A percentile compares a stretch with the other conserved stretches of the same genome.
Conservation (phyloP, 2,113 vertebrate species). For the Hemiscyllium ocellatum region DNA sequence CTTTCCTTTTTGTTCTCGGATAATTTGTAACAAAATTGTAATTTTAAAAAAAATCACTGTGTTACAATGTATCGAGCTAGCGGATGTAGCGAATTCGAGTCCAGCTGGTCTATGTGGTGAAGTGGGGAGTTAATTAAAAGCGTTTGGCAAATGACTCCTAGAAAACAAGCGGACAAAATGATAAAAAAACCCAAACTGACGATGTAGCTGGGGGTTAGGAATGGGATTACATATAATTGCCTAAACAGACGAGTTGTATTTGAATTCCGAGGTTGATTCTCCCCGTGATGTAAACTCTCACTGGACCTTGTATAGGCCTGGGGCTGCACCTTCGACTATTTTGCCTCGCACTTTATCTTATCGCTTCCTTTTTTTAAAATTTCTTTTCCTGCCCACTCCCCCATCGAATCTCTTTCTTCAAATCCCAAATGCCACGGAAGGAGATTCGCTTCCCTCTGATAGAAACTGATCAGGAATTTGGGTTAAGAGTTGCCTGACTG, state of each 20-base stretch:
- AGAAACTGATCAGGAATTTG: not conserved
- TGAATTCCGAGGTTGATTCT: not conserved
- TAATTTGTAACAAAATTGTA: not conserved
- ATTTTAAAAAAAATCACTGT: not conserved
- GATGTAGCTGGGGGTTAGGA: not conserved
- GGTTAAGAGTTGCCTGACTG: not conserved
- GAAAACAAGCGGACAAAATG: not conserved
- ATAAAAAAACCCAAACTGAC: not conserved
- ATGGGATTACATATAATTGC: not conserved
- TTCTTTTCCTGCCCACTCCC: not conserved
- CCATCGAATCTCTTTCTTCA: not conserved
- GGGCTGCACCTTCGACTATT: not conserved
- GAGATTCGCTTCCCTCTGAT: not conserved
- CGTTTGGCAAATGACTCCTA: not conserved
- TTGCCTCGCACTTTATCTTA: not conserved
- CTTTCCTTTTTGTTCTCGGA: not conserved
- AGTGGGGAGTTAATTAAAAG: not conserved
- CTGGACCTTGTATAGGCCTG: not conserved
- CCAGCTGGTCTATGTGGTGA: not conserved
- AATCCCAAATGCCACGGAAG: not conserved
- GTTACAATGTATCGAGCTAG: slow-evolving; percentile 28
- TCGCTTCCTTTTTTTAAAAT: not conserved
- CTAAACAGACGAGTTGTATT: not conserved
- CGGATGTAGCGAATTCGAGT: not conserved
- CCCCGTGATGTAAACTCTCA: not conserved